Conservation (phyloP, 2,888 invertebrate species). For the Thecophora atra region DNA sequence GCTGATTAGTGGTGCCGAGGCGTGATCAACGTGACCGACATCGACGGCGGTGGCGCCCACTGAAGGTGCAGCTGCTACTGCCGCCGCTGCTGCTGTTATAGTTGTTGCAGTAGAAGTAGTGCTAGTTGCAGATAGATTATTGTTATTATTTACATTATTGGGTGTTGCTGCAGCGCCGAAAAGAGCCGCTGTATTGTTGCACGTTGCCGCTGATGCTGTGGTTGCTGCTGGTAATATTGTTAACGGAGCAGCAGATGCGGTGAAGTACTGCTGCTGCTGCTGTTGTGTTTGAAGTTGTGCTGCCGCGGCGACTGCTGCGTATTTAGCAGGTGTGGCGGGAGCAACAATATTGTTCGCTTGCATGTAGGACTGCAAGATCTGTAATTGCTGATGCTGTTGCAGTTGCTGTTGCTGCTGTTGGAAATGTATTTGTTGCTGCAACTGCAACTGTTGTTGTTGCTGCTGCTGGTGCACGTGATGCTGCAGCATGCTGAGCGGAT, state of each 20-base stretch:
- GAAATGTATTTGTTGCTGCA: slow-evolving; percentile 50
- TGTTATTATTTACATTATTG: slow-evolving; percentile 65
- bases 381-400: slow-evolving; percentile 58
- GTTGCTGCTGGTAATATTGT: slow-evolving; percentile 52
- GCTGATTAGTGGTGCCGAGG: neutral
- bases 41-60: slow-evolving; percentile 29
- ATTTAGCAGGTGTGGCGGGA: slow-evolving; percentile 58
- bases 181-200: slow-evolving; percentile 55
- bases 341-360: slow-evolving; percentile 59
- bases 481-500: slow-evolving; percentile 41
- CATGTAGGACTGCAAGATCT: slow-evolving; percentile 64
- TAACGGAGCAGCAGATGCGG: slow-evolving; percentile 58
- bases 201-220: slow-evolving; percentile 41
- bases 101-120: slow-evolving; percentile 56
- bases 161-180: slow-evolving; percentile 56
- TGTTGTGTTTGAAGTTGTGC: slow-evolving; percentile 36
- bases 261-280: slow-evolving; percentile 52
- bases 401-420: slow-evolving; percentile 52
- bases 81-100: slow-evolving; percentile 46
- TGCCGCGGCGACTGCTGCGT: slow-evolving; percentile 41
- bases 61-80: slow-evolving; percentile 42
- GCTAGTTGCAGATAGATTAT: slow-evolving; percentile 65
- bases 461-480: slow-evolving; percentile 43
- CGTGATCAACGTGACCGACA: slow-evolving; percentile 18
- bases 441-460: slow-evolving; percentile 51